Percentiles rank a stretch among this genome's conserved stretches.
Conservation (phyloP, 1,140 invertebrate genomes). For the Drosophila pruinosa region DNA sequence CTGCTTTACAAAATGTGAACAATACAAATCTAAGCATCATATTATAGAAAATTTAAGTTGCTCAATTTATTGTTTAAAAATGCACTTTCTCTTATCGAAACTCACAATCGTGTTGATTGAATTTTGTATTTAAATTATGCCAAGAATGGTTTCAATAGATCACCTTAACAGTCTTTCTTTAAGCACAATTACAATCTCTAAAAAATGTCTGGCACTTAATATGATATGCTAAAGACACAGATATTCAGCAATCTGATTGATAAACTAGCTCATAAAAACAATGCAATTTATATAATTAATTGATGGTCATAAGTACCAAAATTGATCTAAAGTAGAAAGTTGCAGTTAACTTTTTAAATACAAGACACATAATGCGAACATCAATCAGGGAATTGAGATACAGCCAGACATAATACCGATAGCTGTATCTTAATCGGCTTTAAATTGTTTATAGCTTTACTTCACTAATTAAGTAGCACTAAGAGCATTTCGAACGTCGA, state of each 20-base stretch:
- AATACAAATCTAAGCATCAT: too few species aligned
- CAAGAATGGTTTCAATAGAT: too few species aligned
- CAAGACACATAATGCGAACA: not conserved
- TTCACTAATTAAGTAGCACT: slow-evolving; percentile 66
- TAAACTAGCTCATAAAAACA: not conserved
- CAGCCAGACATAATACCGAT: not conserved
- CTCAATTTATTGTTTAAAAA: too few species aligned
- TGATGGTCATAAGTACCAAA: not conserved
- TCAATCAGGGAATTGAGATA: slow-evolving; percentile 11
- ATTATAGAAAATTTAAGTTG: too few species aligned
- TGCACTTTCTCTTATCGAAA: too few species aligned
- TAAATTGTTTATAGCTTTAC: slow-evolving; percentile 51
- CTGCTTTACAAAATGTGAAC: too few species aligned
- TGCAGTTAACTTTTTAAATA: not conserved
- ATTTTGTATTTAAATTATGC: not conserved
- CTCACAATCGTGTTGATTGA: not conserved
- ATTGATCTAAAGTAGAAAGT: not conserved
- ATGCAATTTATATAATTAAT: not conserved
- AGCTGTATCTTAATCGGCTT: slow-evolving; percentile 53
- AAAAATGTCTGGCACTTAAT: too few species aligned
- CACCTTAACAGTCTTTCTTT: too few species aligned
- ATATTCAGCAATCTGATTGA: not conserved
- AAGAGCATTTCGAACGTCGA: slow-evolving; percentile 56
- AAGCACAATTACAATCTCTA: too few species aligned
- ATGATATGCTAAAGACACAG: not conserved